Evolutionary conservation across 1,140 invertebrate genomes (phyloP), one percentile per base, ranked within the genome.

Genomic region (Andricus grossulariae): DNA sequence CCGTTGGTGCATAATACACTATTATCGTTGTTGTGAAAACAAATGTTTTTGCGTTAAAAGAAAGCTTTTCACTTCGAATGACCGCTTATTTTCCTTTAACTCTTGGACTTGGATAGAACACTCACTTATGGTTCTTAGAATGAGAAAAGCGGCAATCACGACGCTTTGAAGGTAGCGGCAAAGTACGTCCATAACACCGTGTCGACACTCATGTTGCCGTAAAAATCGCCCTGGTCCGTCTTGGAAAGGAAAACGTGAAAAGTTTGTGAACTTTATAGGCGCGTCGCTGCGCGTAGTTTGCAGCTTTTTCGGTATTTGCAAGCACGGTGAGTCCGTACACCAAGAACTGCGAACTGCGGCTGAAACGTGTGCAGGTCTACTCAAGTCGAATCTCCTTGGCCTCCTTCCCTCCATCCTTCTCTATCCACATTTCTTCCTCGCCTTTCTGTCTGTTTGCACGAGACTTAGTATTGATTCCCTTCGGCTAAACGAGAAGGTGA

Each of bases 51-150:
- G 52, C n/a, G 11, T 18, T 10, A 55, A 19, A 55, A 55, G 0
- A 11, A 18, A 18, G 5, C 3, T 18, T 21, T 55, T n/a, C 52
- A 18, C 18, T 18, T n/a, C 7, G 18, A 21, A 25, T 13, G 16
- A 66, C 5, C 6, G 12, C n/a, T 72, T 54, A 15, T 10, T 21
- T 57, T 73, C 15, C 19, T 16, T 6, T 3, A 55, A 32, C n/a
- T 7, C 12, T 19, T 72, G 10, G 50, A 72, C 50, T 15, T 12
- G 51, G 16, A 39, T 70, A 76, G 39, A 70, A 80, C 77, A 88
- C 87, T 88, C 85, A 88, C 87, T 88, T 83, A 88, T 85, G 78
- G 76, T 87, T 79, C 85, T 85, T 50, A 88, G 79, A 77, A 86
- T 78, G 77, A 82, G 76, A 75, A 81, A 74, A 78, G 82, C 78